Evolutionary conservation across 2,797 vertebrate genomes (phyloP).

Genomic region (Pelobates cultripes): DNA sequence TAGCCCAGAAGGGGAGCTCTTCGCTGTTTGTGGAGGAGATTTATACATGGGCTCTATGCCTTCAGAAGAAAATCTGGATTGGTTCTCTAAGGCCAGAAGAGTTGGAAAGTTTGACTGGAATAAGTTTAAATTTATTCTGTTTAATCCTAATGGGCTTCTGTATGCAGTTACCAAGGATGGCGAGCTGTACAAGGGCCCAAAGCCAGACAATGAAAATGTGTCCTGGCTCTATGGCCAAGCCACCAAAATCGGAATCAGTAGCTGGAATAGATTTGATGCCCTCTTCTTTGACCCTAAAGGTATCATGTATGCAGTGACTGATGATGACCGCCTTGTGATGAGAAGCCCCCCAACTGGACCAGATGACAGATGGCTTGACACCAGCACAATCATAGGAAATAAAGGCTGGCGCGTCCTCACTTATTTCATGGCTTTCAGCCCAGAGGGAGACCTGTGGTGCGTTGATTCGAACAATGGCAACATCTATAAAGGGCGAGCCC

Average conservation of each 20-base stretch:
- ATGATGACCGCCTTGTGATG: background rate
- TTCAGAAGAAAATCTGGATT: background rate
- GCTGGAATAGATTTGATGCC: background rate
- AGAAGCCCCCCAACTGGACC: background rate
- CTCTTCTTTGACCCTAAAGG: slow-evolving; percentile 6
- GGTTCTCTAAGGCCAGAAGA: slow-evolving; percentile 6
- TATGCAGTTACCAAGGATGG: background rate
- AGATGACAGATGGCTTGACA: background rate
- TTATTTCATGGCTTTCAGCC: background rate
- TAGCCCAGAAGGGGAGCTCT: no score
- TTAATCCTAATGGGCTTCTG: background rate
- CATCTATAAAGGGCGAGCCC: background rate
- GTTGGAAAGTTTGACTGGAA: background rate
- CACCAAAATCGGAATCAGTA: background rate
- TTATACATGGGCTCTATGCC: background rate
- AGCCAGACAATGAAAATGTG: background rate
- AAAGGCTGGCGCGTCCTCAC: background rate
- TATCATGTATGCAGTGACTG: background rate
- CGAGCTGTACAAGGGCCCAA: background rate
- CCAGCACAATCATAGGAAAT: background rate
- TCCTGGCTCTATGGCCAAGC: no score
- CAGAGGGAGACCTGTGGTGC: slow-evolving; percentile 4
- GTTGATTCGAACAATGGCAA: background rate
- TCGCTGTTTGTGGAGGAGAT: background rate
- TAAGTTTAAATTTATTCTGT: background rate